phyloP scores from a whole-genome alignment of 2,113 vertebrate genomes.

The Microcebus lehilahytsara region DNA sequence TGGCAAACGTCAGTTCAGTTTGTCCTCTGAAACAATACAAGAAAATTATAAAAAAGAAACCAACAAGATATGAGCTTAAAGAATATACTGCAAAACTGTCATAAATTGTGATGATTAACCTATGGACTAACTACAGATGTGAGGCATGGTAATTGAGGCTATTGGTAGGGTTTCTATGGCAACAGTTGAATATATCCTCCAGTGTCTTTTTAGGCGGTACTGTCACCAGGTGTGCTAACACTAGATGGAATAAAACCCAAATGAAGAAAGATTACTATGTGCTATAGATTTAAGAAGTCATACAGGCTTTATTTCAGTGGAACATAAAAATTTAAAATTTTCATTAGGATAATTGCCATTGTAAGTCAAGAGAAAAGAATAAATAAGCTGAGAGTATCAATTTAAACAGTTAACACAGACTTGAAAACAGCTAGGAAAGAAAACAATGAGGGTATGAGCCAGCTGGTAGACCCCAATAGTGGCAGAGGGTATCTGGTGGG shows the following conservation, averaged over 20 bases:
- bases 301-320: conserved; percentile 7
- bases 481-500: neutral
- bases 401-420: conserved; percentile 22
- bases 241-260: conserved; percentile 46
- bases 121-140: conserved; percentile 66
- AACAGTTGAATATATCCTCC: conserved; percentile 43
- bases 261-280: conserved; percentile 20
- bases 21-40: conserved; percentile 18
- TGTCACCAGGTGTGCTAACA: conserved; percentile 42
- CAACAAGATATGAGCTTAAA: neutral
- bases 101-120: conserved; percentile 66
- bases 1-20: conserved; percentile 8
- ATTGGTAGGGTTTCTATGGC: conserved; percentile 63
- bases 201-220: neutral
- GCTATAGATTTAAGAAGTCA: conserved; percentile 21
- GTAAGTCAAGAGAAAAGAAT: neutral
- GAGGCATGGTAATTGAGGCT: conserved; percentile 40
- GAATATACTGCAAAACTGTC: neutral
- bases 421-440: neutral
- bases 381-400: neutral
- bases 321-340: conserved; percentile 44
- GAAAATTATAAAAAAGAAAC: conserved; percentile 50
- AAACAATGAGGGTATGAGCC: neutral
- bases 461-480: neutral
- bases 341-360: neutral